Evolutionary conservation across 2,113 vertebrate genomes (phyloP).

Genomic region (Fulica atra): DNA sequence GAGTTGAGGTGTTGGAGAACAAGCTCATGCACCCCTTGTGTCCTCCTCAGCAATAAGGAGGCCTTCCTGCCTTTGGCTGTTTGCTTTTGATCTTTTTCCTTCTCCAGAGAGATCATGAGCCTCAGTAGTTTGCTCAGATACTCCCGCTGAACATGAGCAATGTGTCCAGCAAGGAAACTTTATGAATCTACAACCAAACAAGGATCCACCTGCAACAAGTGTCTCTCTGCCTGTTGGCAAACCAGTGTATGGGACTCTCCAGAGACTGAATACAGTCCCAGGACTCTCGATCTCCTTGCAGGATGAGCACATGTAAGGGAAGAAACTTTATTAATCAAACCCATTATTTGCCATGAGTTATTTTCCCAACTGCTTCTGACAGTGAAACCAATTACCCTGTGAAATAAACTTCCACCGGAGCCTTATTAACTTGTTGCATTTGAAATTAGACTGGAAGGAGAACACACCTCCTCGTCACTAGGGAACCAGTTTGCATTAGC

Average conservation of each 20-base stretch:
- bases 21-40: background rate
- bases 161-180: background rate
- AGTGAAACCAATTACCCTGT: background rate
- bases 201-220: background rate
- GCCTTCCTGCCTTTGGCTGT: background rate
- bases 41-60: background rate
- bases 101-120: background rate
- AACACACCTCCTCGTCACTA: background rate
- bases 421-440: background rate
- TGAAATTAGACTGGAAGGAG: background rate
- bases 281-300: background rate
- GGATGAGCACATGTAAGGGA: background rate
- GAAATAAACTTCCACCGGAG: background rate
- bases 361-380: background rate
- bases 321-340: background rate
- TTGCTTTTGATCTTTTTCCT: background rate
- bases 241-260: background rate
- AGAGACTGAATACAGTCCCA: background rate
- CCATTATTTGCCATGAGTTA: background rate
- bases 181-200: background rate
- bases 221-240: background rate
- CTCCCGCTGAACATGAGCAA: background rate
- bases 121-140: background rate
- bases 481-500: background rate
- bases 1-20: background rate